phyloP scores from a whole-genome alignment of 2,888 invertebrate genomes.

The Deilephila elpenor region DNA sequence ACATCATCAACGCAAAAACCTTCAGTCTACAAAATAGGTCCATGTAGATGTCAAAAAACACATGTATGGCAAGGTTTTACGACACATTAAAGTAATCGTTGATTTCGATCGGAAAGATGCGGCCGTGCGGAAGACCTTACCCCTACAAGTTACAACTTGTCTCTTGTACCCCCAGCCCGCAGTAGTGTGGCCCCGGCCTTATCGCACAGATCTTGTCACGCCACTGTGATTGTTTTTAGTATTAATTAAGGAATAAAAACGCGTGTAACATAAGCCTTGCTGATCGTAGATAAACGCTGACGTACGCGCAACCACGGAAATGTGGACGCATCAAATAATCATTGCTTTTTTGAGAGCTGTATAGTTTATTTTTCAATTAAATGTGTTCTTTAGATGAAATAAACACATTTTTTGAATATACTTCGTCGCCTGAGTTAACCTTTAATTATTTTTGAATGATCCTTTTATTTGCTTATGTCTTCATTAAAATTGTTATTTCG shows the following conservation, averaged over 20 bases:
- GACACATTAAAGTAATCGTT: constrained; percentile 63
- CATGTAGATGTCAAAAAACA: constrained; percentile 44
- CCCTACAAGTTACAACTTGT: constrained; percentile 12
- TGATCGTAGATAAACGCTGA: constrained; percentile 25
- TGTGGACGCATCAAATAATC: constrained; percentile 10
- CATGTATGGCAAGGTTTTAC: constrained; percentile 50
- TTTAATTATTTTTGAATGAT: neutral
- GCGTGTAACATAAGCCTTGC: constrained; percentile 26
- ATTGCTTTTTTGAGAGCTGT: neutral
- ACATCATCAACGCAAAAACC: constrained; percentile 5
- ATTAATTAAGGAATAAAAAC: constrained; percentile 44
- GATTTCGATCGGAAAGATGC: constrained; percentile 47
- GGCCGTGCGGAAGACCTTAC: constrained; percentile 41
- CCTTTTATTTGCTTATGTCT: neutral
- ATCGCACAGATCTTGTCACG: constrained; percentile 55
- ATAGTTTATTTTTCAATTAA: neutral
- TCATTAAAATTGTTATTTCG: neutral
- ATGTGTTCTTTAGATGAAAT: neutral
- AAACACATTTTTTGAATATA: too few relatives aligned
- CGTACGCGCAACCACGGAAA: constrained; percentile 10
- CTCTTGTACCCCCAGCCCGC: constrained; percentile 30
- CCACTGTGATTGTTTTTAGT: constrained; percentile 44
- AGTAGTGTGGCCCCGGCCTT: constrained; percentile 34
- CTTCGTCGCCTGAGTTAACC: too few relatives aligned
- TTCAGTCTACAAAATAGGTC: constrained; percentile 29